Evolutionary conservation across 2,797 vertebrate species (phyloP).

Genomic region (Acrossocheilus wenchowensis): DNA sequence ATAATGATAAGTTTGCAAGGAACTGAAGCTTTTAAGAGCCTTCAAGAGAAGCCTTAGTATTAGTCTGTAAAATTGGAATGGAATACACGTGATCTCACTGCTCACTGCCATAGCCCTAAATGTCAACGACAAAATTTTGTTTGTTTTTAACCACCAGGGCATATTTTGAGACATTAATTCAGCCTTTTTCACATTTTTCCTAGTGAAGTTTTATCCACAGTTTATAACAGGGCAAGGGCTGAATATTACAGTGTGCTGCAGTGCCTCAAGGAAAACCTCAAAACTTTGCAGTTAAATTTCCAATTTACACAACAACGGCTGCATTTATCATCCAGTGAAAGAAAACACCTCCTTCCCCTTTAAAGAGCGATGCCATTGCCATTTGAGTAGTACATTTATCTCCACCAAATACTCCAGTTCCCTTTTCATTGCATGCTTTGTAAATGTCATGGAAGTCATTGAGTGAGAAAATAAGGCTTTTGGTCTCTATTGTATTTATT

Average conservation of each 20-base stretch:
- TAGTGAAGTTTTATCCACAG: background rate
- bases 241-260: background rate
- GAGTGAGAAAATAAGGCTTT: constrained; percentile 43
- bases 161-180: background rate
- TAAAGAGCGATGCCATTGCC: constrained; percentile 34
- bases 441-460: constrained; percentile 39
- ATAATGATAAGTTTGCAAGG: constrained; percentile 23
- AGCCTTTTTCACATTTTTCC: background rate
- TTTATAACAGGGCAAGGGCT: background rate
- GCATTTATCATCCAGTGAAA: constrained; percentile 43
- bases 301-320: constrained; percentile 31
- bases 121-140: background rate
- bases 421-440: constrained; percentile 23
- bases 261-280: constrained; percentile 24
- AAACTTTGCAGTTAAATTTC: constrained; percentile 36
- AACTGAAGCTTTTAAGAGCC: constrained; percentile 31
- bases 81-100: constrained; percentile 20
- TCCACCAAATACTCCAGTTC: constrained; percentile 12
- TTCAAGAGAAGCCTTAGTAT: constrained; percentile 5
- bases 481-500: constrained; percentile 31
- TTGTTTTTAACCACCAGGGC: background rate
- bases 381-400: constrained; percentile 24
- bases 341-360: constrained; percentile 33
- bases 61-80: background rate
- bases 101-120: background rate